Evolutionary conservation across 2,888 invertebrate species (phyloP).

Genomic region (Pachydiplax longipennis): DNA sequence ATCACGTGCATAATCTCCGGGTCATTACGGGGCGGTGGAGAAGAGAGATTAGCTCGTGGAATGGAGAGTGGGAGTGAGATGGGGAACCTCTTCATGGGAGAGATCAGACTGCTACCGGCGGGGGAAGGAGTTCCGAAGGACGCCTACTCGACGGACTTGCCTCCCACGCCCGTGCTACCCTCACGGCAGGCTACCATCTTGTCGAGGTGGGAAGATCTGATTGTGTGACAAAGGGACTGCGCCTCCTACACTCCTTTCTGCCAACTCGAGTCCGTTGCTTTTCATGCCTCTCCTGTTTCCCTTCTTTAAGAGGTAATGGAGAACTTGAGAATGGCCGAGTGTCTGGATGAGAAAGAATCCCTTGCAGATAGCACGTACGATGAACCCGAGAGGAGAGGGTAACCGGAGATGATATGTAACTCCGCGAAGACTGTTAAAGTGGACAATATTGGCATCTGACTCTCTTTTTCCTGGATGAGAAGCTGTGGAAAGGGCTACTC

Average conservation of each 20-base stretch:
- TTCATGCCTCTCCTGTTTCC: not conserved
- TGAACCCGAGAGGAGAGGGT: too few species aligned
- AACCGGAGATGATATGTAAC: too few species aligned
- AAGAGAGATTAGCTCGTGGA: not conserved
- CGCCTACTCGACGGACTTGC: not conserved
- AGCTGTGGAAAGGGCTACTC: too few species aligned
- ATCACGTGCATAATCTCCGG: not conserved
- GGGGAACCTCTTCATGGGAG: not conserved
- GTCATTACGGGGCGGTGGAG: not conserved
- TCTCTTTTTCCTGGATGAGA: too few species aligned
- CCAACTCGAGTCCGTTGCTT: not conserved
- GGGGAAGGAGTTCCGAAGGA: not conserved
- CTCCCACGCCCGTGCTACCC: not conserved
- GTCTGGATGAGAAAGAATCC: too few species aligned
- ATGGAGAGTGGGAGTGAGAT: not conserved
- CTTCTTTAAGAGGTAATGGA: not conserved
- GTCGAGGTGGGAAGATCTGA: not conserved
- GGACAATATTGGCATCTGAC: too few species aligned
- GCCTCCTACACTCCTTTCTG: not conserved
- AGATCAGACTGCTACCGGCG: not conserved
- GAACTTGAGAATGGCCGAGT: too few species aligned
- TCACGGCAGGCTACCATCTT: not conserved
- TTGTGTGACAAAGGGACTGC: not conserved
- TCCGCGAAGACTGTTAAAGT: too few species aligned
- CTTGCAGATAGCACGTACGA: too few species aligned